A percentile compares a stretch with the other conserved stretches of the same genome.
phyloP scores from a whole-genome alignment of 2,113 vertebrate species.

The Tyto alba region DNA sequence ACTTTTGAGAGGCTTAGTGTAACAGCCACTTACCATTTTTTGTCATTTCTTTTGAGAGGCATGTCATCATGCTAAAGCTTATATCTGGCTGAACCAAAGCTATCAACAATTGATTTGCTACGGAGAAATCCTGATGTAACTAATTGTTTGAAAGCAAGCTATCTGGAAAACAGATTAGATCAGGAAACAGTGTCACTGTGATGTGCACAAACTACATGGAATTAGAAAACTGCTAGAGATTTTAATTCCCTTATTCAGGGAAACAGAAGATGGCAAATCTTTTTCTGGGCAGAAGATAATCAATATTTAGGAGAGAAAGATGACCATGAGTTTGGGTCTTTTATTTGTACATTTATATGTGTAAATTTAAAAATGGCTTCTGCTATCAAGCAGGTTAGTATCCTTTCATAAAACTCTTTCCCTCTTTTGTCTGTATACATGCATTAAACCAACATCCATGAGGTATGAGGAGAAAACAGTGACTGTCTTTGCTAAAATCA shows the following conservation, averaged over 20 bases:
- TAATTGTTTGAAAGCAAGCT: slow-evolving; percentile 28
- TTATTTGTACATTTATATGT: background rate
- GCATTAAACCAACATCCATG: background rate
- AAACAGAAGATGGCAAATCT: background rate
- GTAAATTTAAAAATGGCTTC: background rate
- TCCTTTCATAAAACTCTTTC: background rate
- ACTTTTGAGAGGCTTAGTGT: background rate
- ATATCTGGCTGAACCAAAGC: background rate
- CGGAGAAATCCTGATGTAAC: background rate
- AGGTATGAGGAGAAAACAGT: background rate
- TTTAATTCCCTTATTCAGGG: background rate
- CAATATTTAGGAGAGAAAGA: background rate
- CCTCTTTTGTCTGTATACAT: background rate
- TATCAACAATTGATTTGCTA: slow-evolving; percentile 9
- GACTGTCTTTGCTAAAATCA: background rate
- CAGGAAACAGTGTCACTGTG: background rate
- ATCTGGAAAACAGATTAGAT: background rate
- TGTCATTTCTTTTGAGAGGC: background rate
- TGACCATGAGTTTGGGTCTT: background rate
- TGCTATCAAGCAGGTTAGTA: background rate
- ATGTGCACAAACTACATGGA: background rate
- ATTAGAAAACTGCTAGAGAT: background rate
- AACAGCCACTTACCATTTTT: background rate
- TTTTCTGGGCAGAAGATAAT: background rate
- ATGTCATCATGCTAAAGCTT: background rate